These are phyloP conservation scores for Horisme vitalbata DNA, from an alignment of 2,888 invertebrate genomes.

Conservation along the genomic window DNA sequence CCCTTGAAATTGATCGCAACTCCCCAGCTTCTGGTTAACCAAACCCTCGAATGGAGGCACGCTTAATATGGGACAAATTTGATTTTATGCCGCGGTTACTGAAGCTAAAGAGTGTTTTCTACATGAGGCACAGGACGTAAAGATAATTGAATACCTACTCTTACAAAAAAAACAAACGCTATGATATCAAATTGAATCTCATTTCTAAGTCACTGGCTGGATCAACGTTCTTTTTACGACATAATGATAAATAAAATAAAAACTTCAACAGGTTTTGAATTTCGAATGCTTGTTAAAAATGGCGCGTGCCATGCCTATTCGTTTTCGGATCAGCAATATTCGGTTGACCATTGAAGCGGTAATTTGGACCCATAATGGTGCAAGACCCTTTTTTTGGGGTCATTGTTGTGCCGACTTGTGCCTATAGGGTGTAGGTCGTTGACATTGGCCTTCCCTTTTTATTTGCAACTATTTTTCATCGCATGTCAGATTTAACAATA, in stretches of 20 bases:
- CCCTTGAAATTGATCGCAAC: slow-evolving; percentile 79
- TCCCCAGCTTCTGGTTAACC: slow-evolving; percentile 77
- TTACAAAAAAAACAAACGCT: too few species aligned
- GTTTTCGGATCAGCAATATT: slow-evolving; percentile 56
- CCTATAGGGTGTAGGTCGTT: slow-evolving; percentile 74
- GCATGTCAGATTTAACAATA: slow-evolving; percentile 68
- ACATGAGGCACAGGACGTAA: neutral
- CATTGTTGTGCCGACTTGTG: slow-evolving; percentile 58
- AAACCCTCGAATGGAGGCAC: slow-evolving; percentile 61
- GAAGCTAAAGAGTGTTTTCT: slow-evolving; percentile 7
- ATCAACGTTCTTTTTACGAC: slow-evolving; percentile 22
- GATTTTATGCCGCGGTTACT: slow-evolving; percentile 56
- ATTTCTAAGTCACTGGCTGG: neutral
- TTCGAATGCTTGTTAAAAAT: slow-evolving; percentile 37
- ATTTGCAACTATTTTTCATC: slow-evolving; percentile 71
- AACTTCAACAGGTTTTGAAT: slow-evolving; percentile 39
- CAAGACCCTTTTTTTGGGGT: slow-evolving; percentile 70
- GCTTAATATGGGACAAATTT: slow-evolving; percentile 76
- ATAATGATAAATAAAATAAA: slow-evolving; percentile 1
- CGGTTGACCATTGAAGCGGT: slow-evolving; percentile 64
- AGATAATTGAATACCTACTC: too few species aligned
- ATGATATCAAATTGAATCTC: neutral
- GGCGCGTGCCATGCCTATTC: slow-evolving; percentile 53
- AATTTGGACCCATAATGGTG: slow-evolving; percentile 71
- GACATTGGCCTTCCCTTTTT: slow-evolving; percentile 77